These are phyloP conservation scores for Gadopsis marmoratus DNA, from an alignment of 2,797 vertebrate species.

Conservation along the genomic window DNA sequence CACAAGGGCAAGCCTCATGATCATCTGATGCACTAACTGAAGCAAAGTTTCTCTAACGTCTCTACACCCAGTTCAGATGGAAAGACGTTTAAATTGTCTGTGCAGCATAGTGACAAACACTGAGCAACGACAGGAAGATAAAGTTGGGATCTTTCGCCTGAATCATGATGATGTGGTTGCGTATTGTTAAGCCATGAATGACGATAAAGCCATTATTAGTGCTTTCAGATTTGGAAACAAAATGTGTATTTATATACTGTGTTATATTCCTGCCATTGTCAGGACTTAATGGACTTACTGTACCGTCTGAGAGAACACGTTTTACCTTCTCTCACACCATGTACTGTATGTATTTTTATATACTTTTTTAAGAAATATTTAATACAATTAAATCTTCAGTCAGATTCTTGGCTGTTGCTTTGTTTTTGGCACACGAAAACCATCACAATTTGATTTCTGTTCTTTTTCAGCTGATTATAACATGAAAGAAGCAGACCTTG, in stretches of 20 bases:
- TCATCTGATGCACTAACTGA: constrained; percentile 33
- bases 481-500: neutral
- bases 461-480: neutral
- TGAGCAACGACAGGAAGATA: constrained; percentile 61
- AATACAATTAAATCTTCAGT: constrained; percentile 54
- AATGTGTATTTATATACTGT: constrained; percentile 66
- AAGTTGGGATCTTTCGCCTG: constrained; percentile 43
- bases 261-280: constrained; percentile 54
- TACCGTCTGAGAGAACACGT: constrained; percentile 50
- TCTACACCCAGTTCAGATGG: constrained; percentile 30
- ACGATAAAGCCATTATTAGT: constrained; percentile 57
- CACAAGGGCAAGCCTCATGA: constrained; percentile 28
- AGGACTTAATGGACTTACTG: constrained; percentile 52
- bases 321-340: constrained; percentile 51
- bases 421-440: constrained; percentile 9
- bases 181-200: constrained; percentile 38
- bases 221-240: constrained; percentile 51
- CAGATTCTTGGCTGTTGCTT: constrained; percentile 22
- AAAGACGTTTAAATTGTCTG: constrained; percentile 37
- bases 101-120: constrained; percentile 43
- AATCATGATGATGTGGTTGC: constrained; percentile 28
- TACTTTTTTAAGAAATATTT: constrained; percentile 41
- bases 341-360: constrained; percentile 60
- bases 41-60: constrained; percentile 12
- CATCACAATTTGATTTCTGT: neutral